Evolutionary conservation across 2,888 invertebrate genomes (phyloP).

Genomic region (Gasteruption jaculator): DNA sequence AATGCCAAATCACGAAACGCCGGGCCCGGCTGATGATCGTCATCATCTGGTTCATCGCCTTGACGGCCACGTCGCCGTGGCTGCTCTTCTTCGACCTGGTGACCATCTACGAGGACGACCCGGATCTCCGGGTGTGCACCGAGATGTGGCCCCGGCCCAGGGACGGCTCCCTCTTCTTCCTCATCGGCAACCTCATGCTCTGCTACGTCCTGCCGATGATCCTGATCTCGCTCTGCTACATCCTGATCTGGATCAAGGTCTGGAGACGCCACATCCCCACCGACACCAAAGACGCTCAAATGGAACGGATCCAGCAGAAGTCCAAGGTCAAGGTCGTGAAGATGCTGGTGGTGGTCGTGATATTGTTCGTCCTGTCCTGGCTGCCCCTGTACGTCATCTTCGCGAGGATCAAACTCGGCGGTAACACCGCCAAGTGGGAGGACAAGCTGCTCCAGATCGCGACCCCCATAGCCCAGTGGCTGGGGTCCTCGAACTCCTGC

Average conservation of each 20-base stretch:
- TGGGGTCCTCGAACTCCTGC: slow-evolving; percentile 91
- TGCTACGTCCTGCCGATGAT: slow-evolving; percentile 90
- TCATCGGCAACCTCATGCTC: slow-evolving; percentile 81
- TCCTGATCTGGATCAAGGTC: slow-evolving; percentile 87
- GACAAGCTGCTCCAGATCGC: slow-evolving; percentile 75
- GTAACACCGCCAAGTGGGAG: slow-evolving; percentile 67
- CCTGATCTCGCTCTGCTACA: slow-evolving; percentile 86
- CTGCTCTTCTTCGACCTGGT: slow-evolving; percentile 83
- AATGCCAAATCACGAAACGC: slow-evolving; percentile 84
- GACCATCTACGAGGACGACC: slow-evolving; percentile 68
- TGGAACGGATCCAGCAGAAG: slow-evolving; percentile 90
- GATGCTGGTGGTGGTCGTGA: slow-evolving; percentile 89
- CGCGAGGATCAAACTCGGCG: slow-evolving; percentile 78
- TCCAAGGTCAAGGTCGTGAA: slow-evolving; percentile 93
- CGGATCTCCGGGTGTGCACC: slow-evolving; percentile 71
- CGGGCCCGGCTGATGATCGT: slow-evolving; percentile 84
- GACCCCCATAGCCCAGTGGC: slow-evolving; percentile 87
- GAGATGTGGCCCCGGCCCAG: slow-evolving; percentile 84
- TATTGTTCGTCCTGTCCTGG: slow-evolving; percentile 92
- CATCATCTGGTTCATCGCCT: slow-evolving; percentile 84
- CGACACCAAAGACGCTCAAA: slow-evolving; percentile 85
- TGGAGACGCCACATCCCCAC: slow-evolving; percentile 85
- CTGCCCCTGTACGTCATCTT: slow-evolving; percentile 87
- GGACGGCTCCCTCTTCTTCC: slow-evolving; percentile 80
- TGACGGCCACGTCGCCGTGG: slow-evolving; percentile 85